A percentile compares a stretch with the other conserved stretches of the same genome.
These are phyloP conservation scores for Brenthis daphne DNA, from an alignment of 2,888 invertebrate genomes.

Conservation along the genomic window DNA sequence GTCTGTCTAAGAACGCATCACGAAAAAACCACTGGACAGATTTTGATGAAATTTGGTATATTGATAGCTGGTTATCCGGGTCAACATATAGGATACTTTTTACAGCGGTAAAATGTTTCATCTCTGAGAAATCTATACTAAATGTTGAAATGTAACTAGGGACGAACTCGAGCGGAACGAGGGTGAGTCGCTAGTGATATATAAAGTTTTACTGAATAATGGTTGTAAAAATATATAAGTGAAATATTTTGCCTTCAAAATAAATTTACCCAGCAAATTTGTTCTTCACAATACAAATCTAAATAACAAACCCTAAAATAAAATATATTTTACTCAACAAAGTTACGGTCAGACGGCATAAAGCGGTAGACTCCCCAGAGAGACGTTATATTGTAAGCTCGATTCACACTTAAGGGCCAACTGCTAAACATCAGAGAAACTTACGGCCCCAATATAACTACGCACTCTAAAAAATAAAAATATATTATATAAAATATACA, in stretches of 20 bases:
- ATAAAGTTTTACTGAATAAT: no score
- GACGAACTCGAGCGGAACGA: no score
- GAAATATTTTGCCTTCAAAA: neutral
- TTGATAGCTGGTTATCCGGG: no score
- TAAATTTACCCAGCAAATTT: neutral
- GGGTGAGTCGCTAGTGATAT: no score
- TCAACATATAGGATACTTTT: no score
- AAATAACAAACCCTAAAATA: slow-evolving; percentile 13
- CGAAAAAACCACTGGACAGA: no score
- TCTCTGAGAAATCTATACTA: no score
- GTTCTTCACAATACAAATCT: neutral
- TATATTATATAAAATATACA: neutral
- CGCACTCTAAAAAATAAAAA: slow-evolving; percentile 9
- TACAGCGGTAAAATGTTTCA: no score
- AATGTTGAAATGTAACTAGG: no score
- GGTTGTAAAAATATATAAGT: neutral
- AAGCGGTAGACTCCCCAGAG: slow-evolving; percentile 37
- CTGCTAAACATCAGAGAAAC: slow-evolving; percentile 22
- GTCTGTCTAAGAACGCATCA: no score
- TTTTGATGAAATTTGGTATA: no score
- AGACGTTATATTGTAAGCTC: slow-evolving; percentile 34
- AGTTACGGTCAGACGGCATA: slow-evolving; percentile 29
- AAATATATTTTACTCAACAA: slow-evolving; percentile 24
- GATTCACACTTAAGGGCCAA: slow-evolving; percentile 35
- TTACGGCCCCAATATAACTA: slow-evolving; percentile 9